These are phyloP conservation scores for Timema cristinae DNA, from an alignment of 2,888 invertebrate species.

Conservation along the genomic window DNA sequence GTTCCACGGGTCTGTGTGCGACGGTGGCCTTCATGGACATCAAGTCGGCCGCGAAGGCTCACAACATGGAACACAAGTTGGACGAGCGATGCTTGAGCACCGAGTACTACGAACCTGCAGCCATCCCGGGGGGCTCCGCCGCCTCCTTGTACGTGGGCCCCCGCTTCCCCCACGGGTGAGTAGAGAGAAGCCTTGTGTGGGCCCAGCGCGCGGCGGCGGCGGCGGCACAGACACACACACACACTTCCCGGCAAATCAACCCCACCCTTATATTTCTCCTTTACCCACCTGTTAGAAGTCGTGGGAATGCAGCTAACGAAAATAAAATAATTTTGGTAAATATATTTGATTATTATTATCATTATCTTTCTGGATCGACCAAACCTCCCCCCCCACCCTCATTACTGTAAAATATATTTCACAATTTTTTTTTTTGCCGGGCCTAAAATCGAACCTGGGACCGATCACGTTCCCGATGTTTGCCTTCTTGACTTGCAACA, in stretches of 20 bases:
- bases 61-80: conserved; percentile 83
- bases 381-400: too few relatives aligned
- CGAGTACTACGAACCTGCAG: conserved; percentile 85
- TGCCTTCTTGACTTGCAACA: too few relatives aligned
- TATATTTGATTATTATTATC: too few relatives aligned
- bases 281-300: too few relatives aligned
- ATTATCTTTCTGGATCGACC: too few relatives aligned
- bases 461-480: too few relatives aligned
- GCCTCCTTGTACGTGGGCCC: conserved; percentile 53
- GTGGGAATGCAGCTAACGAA: too few relatives aligned
- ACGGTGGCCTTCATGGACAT: conserved; percentile 96
- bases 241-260: not conserved
- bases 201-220: conserved; percentile 11
- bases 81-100: conserved; percentile 84
- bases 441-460: too few relatives aligned
- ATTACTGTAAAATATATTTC: too few relatives aligned
- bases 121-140: conserved; percentile 54
- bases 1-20: conserved; percentile 70
- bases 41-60: conserved; percentile 92
- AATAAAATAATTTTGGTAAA: too few relatives aligned
- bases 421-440: too few relatives aligned
- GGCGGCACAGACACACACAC: not conserved
- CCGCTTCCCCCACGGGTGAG: conserved; percentile 55
- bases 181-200: conserved; percentile 16
- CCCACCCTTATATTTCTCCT: too few relatives aligned